Evolutionary conservation across 2,113 vertebrate genomes (phyloP), one percentile per base, ranked within the genome.

Genomic region (Salminus brasiliensis): DNA sequence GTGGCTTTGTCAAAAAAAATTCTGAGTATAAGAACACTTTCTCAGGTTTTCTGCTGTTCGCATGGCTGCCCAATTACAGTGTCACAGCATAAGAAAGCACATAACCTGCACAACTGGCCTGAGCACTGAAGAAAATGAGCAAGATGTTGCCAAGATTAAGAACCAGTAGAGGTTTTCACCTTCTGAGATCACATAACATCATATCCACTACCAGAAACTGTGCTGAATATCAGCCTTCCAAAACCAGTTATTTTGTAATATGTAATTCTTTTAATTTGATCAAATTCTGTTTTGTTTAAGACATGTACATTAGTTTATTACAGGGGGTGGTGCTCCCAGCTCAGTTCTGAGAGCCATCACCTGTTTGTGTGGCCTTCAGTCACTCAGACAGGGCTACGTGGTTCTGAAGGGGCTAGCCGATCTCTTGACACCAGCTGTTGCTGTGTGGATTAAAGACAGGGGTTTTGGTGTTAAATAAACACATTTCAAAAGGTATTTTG

Each of bases 401-500:
- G 21, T 32, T 60, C 49, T 53, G 9, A 15, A 32, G 27, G 36
- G 18, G 34, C 34, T 65, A 53, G 32, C 8, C 32, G 71, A 43
- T 72, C 27, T 27, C 27, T 0, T 52, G 21, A 27, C 30, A 32
- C 25, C 43, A 71, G 74, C 67, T 39, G 77, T 57, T 66, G 30
- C 18, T 43, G 18, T n/a, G 76, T 74, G 74, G 7, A 13, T 47
- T 9, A 53, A 43, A 67, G 23, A 84, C 23, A 29, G 71, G 80
- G 70, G 57, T 25, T 43, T 36, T 52, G 71, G 67, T 63, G 83
- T 83, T 84, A 72, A 87, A 68, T 83, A 81, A 88, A 85, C 82
- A 84, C 74, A 86, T 83, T 81, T 85, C 82, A 36, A 53, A 68
- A 88, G 84, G 85, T 76, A 67, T 87, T 88, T 80, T 80, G 88